Base-by-base conservation (phyloP, 2,797 vertebrate species). In the Trachurus trachurus region DNA sequence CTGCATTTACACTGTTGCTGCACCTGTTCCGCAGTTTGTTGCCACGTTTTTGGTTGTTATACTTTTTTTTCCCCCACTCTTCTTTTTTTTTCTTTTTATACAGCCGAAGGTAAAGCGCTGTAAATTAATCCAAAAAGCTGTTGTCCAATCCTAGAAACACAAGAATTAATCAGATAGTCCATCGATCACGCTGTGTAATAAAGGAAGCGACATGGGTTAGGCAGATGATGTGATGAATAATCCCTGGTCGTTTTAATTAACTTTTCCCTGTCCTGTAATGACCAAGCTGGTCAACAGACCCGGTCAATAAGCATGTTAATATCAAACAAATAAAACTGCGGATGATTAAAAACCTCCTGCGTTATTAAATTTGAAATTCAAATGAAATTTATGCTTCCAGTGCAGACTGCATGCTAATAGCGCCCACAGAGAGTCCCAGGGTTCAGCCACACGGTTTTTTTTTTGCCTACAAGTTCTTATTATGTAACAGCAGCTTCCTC, bases 301-400 rank as follows among this genome's bases (percentile, higher is more conserved):
- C 97, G 97, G 97, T 99, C 98, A 99, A 99, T 99, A 97, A 99
- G 97, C 97, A 97, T 98, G 97, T 99, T 99, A 98, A 98, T 98
- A 99, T 98, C 98, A 99, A 98, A 98, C 98, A 98, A 99, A 98
- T 99, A 99, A 99, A 98, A 99, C 96, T 95, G 96, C 93, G 95
- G 96, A 98, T 99, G 98, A 99, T 99, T 99, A 99, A 99, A 99
- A 99, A 98, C 97, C 97, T 98, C 97, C 97, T 95, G 97, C 96
- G 97, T 99, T 99, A 99, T 99, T 99, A 99, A 99, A 99, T 99
- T 98, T 98, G 97, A 99, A 99, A 99, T 99, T 99, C 98, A 99
- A 99, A 99, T 99, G 96, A 98, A 98, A 98, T 98, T 95, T 97
- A 98, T 98, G 97, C 96, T 94, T 96, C 94, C 92, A 93, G 94